Percentiles rank a stretch among this genome's conserved stretches.
These are phyloP conservation scores for Drosophila ezoana DNA, from an alignment of 2,888 invertebrate species.

Conservation along the genomic window DNA sequence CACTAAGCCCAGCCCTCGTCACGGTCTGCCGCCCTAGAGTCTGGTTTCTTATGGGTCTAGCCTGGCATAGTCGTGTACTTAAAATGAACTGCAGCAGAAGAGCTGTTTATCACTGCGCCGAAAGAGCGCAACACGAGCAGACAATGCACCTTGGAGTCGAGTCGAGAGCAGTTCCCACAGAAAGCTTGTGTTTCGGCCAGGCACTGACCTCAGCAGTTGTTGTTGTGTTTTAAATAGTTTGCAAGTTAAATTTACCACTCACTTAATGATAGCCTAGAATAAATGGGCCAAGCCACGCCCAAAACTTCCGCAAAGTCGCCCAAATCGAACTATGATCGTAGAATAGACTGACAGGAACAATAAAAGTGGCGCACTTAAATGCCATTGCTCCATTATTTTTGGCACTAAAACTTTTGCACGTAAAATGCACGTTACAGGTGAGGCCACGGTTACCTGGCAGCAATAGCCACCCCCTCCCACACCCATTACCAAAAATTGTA, in stretches of 20 bases:
- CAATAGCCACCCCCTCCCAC: background rate
- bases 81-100: slow-evolving; percentile 38
- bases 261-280: background rate
- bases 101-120: slow-evolving; percentile 33
- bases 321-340: slow-evolving; percentile 55
- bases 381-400: slow-evolving; percentile 76
- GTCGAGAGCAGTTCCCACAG: slow-evolving; percentile 12
- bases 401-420: slow-evolving; percentile 76
- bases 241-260: background rate
- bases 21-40: background rate
- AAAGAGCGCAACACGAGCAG: slow-evolving; percentile 4
- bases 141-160: slow-evolving; percentile 31
- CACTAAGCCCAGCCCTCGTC: background rate
- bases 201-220: slow-evolving; percentile 1
- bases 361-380: slow-evolving; percentile 53
- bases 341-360: slow-evolving; percentile 37
- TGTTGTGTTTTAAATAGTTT: background rate
- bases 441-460: slow-evolving; percentile 23
- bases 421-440: slow-evolving; percentile 68
- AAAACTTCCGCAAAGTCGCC: background rate
- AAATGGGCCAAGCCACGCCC: background rate
- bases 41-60: slow-evolving; percentile 12
- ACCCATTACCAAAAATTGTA: slow-evolving; percentile 29
- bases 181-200: slow-evolving; percentile 5
- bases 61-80: slow-evolving; percentile 9